A percentile compares a stretch with the other conserved stretches of the same genome.
Evolutionary conservation across 2,888 invertebrate species (phyloP).

Genomic region (Hyppa rectilinea): DNA sequence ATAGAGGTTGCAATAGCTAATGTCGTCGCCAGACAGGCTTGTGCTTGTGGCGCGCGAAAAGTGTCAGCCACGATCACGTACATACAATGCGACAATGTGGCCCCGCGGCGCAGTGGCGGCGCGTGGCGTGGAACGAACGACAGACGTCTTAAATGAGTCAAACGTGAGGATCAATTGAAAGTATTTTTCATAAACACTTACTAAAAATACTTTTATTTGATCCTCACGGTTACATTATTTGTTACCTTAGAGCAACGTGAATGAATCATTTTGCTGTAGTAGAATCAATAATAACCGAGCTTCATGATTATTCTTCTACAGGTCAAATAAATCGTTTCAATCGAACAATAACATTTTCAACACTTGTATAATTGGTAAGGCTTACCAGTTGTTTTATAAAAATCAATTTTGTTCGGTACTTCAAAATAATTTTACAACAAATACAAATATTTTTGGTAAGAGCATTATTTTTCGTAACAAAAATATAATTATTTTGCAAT

Average conservation of each 20-base stretch:
- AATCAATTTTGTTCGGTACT: neutral
- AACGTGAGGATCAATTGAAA: no score
- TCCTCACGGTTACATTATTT: neutral
- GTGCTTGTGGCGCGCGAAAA: slow-evolving; percentile 43
- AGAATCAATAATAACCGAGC: neutral
- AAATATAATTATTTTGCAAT: slow-evolving; percentile 11
- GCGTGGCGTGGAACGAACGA: neutral
- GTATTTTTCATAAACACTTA: no score
- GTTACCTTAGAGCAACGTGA: neutral
- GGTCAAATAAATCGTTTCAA: neutral
- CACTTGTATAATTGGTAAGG: neutral
- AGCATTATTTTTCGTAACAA: neutral
- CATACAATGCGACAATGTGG: no score
- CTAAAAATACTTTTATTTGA: no score
- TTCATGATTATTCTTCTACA: neutral
- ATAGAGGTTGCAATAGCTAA: slow-evolving; percentile 48
- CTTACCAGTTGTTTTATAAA: no score
- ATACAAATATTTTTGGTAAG: neutral
- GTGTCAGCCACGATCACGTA: slow-evolving; percentile 46
- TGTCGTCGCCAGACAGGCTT: slow-evolving; percentile 45
- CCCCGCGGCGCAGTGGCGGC: slow-evolving; percentile 14
- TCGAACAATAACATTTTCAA: neutral
- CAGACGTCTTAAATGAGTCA: no score
- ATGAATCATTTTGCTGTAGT: neutral
- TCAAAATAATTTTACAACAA: neutral